phyloP scores from a whole-genome alignment of 2,888 invertebrate genomes.

The Drosophila diplacantha region DNA sequence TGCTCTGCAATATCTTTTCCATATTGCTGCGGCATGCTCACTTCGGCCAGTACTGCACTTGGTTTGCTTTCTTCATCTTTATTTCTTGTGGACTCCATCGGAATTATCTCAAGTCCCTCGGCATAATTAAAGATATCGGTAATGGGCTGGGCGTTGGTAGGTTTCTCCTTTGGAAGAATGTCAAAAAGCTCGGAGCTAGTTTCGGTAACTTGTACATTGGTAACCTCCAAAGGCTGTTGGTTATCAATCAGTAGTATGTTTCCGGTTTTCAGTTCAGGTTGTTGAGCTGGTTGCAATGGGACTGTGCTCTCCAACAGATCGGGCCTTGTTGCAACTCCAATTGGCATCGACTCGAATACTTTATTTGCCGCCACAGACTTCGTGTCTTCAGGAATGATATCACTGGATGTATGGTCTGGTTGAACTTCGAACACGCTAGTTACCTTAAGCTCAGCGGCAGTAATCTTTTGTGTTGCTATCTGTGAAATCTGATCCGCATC shows the following conservation, averaged over 20 bases:
- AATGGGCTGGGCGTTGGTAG: conserved; percentile 28
- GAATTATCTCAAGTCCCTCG: conserved; percentile 52
- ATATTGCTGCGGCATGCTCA: conserved; percentile 47
- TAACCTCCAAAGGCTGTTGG: conserved; percentile 59
- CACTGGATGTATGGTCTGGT: conserved; percentile 23
- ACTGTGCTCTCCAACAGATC: conserved; percentile 57
- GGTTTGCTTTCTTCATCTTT: conserved; percentile 41
- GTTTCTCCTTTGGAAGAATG: conserved; percentile 14
- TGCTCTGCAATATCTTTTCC: conserved; percentile 54
- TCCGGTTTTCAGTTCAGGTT: conserved; percentile 41
- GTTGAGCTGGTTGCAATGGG: conserved; percentile 25
- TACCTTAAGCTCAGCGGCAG: conserved; percentile 78
- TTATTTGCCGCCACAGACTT: conserved; percentile 74
- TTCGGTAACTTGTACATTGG: conserved; percentile 61
- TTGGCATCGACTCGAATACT: conserved; percentile 75
- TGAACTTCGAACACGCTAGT: conserved; percentile 77
- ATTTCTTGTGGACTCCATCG: conserved; percentile 56
- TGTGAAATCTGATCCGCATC: conserved; percentile 71
- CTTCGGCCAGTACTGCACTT: conserved; percentile 46
- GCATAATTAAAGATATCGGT: conserved; percentile 52
- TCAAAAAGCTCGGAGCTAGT: conserved; percentile 41
- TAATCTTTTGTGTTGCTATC: conserved; percentile 54
- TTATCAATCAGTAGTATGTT: conserved; percentile 35
- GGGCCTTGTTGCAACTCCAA: conserved; percentile 53
- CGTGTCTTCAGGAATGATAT: conserved; percentile 46